Base-by-base conservation (phyloP, 2,113 vertebrate genomes). In the Synchiropus splendidus region DNA sequence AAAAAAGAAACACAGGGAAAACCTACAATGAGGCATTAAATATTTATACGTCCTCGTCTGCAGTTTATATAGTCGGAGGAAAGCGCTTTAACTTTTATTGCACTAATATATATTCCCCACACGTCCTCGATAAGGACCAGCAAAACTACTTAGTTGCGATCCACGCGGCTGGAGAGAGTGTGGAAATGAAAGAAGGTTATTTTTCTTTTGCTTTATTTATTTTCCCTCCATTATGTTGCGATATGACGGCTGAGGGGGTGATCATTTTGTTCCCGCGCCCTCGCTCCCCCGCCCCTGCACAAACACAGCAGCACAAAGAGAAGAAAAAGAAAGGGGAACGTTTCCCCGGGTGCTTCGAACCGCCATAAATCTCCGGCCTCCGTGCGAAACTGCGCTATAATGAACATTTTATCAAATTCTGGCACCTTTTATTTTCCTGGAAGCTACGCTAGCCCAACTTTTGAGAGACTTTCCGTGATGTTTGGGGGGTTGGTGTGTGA, bases 11-110 rank as follows among this genome's bases (percentile, higher is more conserved):
- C 66, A 27, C 4, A 8, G 21, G 21, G 21, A 27, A 27, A 27
- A 27, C 21, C 21, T 51, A 72, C 80, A 87, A 86, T 84, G 74
- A 84, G 80, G 75, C 81, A 86, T 89, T 89, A 90, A 92, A 90
- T 91, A 92, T 96, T 89, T 82, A 90, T 77, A 62, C 67, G 42
- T 45, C 37, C 32, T 58, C 31, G 38, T 72, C 70, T 64, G 51
- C 18, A 50, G 57, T 61, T 71, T 72, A 39, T 62, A 69, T 12
- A 66, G 59, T 65, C 57, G 33, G 36, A 48, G 58, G 65, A 46
- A 65, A 35, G 70, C 55, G 42, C 39, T 60, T 63, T 49, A 18
- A 56, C 63, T 63, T 70, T 77, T 83, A 82, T 75, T 79, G 75
- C 56, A 46, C 64, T 71, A 60, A 75, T 79, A 75, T 67, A 61